Base-by-base conservation (phyloP, 2,797 vertebrate genomes). In the Peromyscus eremicus region DNA sequence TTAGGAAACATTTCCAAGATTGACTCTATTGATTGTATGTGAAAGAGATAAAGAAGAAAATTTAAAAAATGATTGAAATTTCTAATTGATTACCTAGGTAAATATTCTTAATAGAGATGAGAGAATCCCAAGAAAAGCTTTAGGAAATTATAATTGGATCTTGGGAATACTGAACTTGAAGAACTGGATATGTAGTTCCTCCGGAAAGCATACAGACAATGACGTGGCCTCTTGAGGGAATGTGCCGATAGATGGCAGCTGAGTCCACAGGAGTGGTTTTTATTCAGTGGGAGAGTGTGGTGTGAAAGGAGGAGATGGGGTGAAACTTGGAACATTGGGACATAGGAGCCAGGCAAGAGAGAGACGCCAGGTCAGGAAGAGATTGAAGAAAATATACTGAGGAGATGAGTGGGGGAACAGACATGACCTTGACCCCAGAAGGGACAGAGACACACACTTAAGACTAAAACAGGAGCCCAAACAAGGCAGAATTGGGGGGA, bases 31-130 rank as follows among this genome's bases (percentile, higher is more conserved):
- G 75, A 79, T 10, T 70, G 10, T 17, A 32, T 89, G 66, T 49
- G 14, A 66, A 89, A 43, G 27, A 0, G 32, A 92, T 52, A 12
- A 94, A 93, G 92, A 85, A 80, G 81, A 85, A 93, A 93, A 66
- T 55, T 89, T 89, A 0, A 82, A 89, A 96, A 79, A 27, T 94
- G 32, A 91, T 49, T 82, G 75, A 96, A 52, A 88, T 88, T 85
- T 95, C 70, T 85, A 79, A 75, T n/a, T 87, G 19, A 43, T 64
- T 79, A 82, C 3, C 37, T 75, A 19, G 34, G 27, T 84, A 3
- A 87, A 91, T 84, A 73, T 62, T 49, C 68, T 75, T 90, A 81
- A 89, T 21, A 43, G 23, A 96, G 19, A 96, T 34, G 10, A 91
- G 27, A 81, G 55, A 57, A 76, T 60, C 19, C 3, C 25, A 83